These are phyloP conservation scores for Oncorhynchus nerka DNA, from an alignment of 2,113 vertebrate species.

Conservation along the genomic window DNA sequence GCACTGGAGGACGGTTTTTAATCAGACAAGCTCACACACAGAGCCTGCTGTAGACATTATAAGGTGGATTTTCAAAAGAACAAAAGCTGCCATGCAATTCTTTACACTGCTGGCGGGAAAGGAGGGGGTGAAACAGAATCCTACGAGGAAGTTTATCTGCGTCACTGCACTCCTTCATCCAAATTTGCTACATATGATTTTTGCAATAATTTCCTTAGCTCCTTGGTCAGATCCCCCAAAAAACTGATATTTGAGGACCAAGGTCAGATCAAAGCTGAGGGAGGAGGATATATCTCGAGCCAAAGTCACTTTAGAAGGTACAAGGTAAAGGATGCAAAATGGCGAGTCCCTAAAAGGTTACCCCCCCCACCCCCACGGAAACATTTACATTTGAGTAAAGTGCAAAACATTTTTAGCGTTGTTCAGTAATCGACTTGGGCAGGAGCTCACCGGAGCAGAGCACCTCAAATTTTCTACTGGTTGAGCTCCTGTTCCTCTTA, in stretches of 20 bases:
- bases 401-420: no score
- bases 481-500: no score
- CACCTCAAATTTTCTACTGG: no score
- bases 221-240: conserved; percentile 38
- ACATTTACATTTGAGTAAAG: no score
- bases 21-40: conserved; percentile 53
- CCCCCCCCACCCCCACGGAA: no score
- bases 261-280: conserved; percentile 40
- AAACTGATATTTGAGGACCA: conserved; percentile 36
- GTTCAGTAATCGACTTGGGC: no score
- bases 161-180: conserved; percentile 28
- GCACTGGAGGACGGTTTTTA: conserved; percentile 29
- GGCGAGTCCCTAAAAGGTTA: no score
- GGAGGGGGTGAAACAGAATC: conserved; percentile 8
- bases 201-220: conserved; percentile 57
- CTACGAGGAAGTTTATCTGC: neutral
- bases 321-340: no score
- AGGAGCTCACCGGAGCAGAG: no score
- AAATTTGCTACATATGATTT: conserved; percentile 57
- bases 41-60: conserved; percentile 54
- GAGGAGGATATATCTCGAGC: neutral
- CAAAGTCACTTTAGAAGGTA: no score
- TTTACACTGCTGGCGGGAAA: conserved; percentile 27
- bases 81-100: conserved; percentile 58
- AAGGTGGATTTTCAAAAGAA: conserved; percentile 65